Base-by-base conservation (phyloP, 2,113 vertebrate species). In the Pterocles burchelli region DNA sequence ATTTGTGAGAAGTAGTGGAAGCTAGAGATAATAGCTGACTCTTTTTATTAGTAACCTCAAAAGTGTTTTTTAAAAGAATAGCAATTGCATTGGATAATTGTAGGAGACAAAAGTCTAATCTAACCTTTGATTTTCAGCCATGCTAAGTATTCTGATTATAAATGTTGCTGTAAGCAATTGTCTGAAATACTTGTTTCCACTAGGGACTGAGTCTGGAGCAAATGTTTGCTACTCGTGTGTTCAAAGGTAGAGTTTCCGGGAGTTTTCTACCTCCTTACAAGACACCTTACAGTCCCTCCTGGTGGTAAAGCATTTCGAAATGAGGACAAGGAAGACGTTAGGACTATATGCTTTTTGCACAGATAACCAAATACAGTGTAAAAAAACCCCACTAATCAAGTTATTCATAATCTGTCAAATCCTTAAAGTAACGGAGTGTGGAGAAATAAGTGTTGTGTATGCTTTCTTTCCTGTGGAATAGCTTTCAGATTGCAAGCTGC, bases 211-310 rank as follows among this genome's bases (percentile, higher is more conserved):
- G 19, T 33, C 38, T 31, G 48, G 73, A 79, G 41, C 34, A 67
- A 87, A 48, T 6, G 11, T 6, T 79, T n/a, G 16, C 19, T 45
- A 14, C 1, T 0, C 7, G 2, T 33, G 12, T 20, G 17, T 41
- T 34, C 17, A 5, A 65, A 36, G 34, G 4, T 3, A 31, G 31
- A 25, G 61, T 65, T 79, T 31, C 33, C 2, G 0, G 0, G 41
- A 11, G 12, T 65, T 61, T 78, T 68, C 41, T 3, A 4, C 12
- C 15, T 58, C 2, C 0, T 59, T 52, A 38, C 38, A 20, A n/a
- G 17, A 28, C 31, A 25, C 71, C 9, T 46, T 61, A 25, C n/a
- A 94, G 87, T 85, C 90, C 95, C 93, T 86, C 87, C 93, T 93
- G 26, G 72, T 91, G 94, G 71, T 48, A 68, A 70, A 85, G 46